Evolutionary conservation across 2,888 invertebrate species (phyloP).

Genomic region (Emmelina monodactyla): DNA sequence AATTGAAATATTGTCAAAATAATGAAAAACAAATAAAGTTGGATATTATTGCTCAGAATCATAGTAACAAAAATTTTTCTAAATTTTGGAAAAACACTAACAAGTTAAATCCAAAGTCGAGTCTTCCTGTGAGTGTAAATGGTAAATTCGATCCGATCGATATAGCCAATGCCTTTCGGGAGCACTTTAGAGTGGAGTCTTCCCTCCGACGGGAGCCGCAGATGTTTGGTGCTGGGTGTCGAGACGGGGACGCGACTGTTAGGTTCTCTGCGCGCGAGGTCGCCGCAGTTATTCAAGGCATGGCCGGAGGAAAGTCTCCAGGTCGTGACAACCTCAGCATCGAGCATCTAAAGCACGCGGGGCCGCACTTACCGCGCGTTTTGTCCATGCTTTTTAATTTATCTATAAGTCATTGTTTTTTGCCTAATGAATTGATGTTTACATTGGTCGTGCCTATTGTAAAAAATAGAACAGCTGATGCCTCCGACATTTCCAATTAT

Average conservation of each 20-base stretch:
- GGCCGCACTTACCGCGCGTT: conserved; percentile 9
- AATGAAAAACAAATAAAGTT: conserved; percentile 5
- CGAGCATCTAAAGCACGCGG: conserved; percentile 13
- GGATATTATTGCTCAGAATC: conserved; percentile 4
- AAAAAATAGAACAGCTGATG: conserved; percentile 4
- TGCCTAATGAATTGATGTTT: conserved; percentile 8
- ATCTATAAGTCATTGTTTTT: conserved; percentile 9
- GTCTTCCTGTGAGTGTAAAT: background rate
- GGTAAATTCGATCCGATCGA: background rate
- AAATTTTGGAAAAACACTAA: conserved; percentile 1
- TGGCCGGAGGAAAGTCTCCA: conserved; percentile 11
- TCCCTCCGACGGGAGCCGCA: background rate
- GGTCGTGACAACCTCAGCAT: conserved; percentile 13
- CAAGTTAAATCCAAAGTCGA: background rate
- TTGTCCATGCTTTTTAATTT: conserved; percentile 11
- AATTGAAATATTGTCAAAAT: conserved; percentile 3
- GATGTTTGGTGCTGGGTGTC: too few species aligned
- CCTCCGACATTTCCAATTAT: conserved; percentile 6
- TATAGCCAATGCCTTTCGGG: background rate
- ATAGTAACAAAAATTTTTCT: conserved; percentile 1
- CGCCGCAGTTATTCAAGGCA: conserved; percentile 5
- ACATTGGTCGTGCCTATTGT: conserved; percentile 7
- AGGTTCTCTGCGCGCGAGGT: too few species aligned
- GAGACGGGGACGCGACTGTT: too few species aligned
- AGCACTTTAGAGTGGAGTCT: background rate